Conservation (phyloP, 1,140 invertebrate species). For the Drosophila pectinifera region DNA sequence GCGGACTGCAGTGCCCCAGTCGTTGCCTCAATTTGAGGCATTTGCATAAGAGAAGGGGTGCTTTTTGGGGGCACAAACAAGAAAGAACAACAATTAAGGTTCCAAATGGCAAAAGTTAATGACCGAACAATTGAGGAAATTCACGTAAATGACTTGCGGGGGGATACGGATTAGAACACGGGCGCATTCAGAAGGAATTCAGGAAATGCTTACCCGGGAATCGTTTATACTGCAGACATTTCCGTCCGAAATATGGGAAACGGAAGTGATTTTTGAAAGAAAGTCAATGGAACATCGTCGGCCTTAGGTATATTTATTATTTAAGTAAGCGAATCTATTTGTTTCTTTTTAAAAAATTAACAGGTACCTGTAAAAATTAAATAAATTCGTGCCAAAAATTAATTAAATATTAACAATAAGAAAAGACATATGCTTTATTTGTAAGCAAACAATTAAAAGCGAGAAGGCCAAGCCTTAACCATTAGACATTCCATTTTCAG, state of each 20-base stretch:
- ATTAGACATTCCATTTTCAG: background rate
- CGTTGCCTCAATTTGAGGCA: constrained; percentile 70
- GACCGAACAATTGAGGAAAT: constrained; percentile 64
- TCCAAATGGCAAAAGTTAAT: constrained; percentile 69
- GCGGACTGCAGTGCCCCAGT: constrained; percentile 58
- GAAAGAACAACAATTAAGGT: constrained; percentile 68
- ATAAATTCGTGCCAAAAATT: too few relatives aligned
- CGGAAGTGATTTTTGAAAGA: constrained; percentile 28
- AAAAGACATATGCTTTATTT: too few relatives aligned
- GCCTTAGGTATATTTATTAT: too few relatives aligned
- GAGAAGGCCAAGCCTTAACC: constrained; percentile 12
- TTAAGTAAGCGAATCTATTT: background rate
- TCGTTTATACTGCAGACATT: constrained; percentile 32
- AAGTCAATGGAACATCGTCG: background rate
- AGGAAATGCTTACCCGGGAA: constrained; percentile 14
- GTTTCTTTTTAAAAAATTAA: background rate
- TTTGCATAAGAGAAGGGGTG: constrained; percentile 59
- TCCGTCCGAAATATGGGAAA: constrained; percentile 15
- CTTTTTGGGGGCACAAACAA: constrained; percentile 40
- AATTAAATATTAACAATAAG: too few relatives aligned
- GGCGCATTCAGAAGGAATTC: constrained; percentile 32
- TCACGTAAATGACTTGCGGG: constrained; percentile 27
- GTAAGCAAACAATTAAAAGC: too few relatives aligned
- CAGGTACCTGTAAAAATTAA: too few relatives aligned
- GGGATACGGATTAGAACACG: constrained; percentile 11